A percentile compares a stretch with the other conserved stretches of the same genome.
phyloP scores from a whole-genome alignment of 2,797 vertebrate genomes.

The Podarcis siculus region DNA sequence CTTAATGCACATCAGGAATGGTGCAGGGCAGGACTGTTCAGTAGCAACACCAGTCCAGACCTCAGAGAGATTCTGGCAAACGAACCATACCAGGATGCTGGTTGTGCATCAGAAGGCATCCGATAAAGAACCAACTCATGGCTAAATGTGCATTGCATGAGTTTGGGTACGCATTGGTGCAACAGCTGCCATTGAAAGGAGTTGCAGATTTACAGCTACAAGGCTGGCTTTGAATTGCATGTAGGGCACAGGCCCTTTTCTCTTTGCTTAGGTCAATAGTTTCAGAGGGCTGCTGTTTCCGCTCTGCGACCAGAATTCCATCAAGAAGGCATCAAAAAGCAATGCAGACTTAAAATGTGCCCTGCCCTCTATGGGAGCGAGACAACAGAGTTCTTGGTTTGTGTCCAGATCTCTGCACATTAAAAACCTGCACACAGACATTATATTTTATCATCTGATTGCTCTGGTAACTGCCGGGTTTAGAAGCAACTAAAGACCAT shows the following conservation, averaged over 20 bases:
- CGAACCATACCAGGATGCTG: background rate
- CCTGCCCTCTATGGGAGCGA: background rate
- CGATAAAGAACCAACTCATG: background rate
- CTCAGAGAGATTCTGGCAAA: background rate
- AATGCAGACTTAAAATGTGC: background rate
- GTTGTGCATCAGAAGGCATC: background rate
- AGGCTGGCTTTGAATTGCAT: background rate
- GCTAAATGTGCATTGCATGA: background rate
- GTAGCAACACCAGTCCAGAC: background rate
- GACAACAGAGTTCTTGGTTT: background rate
- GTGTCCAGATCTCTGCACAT: background rate
- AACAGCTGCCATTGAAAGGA: background rate
- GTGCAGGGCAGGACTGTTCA: background rate
- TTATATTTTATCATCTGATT: background rate
- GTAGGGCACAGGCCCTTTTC: background rate
- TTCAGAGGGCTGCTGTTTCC: background rate
- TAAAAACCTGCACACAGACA: background rate
- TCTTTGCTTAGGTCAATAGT: background rate
- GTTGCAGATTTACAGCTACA: background rate
- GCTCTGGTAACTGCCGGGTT: background rate
- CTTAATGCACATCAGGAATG: background rate
- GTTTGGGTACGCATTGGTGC: background rate
- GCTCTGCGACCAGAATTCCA: background rate
- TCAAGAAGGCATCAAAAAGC: background rate
- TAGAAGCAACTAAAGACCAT: background rate